Percentiles rank a stretch among this genome's conserved stretches.
Conservation (phyloP, 2,113 vertebrate species). For the Cynocephalus volans region DNA sequence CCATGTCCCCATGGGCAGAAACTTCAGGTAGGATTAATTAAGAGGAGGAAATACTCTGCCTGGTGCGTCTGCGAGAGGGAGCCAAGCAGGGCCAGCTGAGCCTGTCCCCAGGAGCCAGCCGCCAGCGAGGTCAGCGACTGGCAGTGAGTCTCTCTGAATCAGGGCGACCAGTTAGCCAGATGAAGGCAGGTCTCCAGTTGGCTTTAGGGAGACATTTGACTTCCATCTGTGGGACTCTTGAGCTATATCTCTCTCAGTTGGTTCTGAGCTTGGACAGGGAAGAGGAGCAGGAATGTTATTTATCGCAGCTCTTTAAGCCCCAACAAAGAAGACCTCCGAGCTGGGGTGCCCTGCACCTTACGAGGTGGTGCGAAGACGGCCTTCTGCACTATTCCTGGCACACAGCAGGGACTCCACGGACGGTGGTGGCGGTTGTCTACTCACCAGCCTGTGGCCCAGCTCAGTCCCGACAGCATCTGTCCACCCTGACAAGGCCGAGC, state of each 20-base stretch:
- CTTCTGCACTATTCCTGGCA: neutral
- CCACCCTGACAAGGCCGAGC: fast-evolving
- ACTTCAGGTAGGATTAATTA: neutral
- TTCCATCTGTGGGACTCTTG: neutral
- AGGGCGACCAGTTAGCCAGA: neutral
- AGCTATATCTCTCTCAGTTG: fast-evolving
- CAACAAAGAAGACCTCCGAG: fast-evolving
- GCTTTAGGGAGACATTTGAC: fast-evolving
- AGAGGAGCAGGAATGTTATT: neutral
- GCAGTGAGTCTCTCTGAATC: fast-evolving
- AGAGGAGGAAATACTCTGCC: neutral
- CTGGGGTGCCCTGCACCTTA: neutral
- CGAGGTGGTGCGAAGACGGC: too few species aligned
- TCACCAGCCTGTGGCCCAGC: fast-evolving
- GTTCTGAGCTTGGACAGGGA: neutral
- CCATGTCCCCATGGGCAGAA: fast-evolving
- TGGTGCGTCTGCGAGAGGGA: too few species aligned
- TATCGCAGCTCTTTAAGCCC: neutral
- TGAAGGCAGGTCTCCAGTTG: neutral
- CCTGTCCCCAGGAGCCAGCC: too few species aligned
- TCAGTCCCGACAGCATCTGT: fast-evolving
- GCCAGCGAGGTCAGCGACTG: fast-evolving
- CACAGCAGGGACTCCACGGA: fast-evolving
- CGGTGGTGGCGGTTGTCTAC: too few species aligned
- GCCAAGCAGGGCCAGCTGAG: neutral